Evolutionary conservation across 2,797 vertebrate species (phyloP), one percentile per base, ranked within the genome.

Genomic region (Bucorvus abyssinicus): DNA sequence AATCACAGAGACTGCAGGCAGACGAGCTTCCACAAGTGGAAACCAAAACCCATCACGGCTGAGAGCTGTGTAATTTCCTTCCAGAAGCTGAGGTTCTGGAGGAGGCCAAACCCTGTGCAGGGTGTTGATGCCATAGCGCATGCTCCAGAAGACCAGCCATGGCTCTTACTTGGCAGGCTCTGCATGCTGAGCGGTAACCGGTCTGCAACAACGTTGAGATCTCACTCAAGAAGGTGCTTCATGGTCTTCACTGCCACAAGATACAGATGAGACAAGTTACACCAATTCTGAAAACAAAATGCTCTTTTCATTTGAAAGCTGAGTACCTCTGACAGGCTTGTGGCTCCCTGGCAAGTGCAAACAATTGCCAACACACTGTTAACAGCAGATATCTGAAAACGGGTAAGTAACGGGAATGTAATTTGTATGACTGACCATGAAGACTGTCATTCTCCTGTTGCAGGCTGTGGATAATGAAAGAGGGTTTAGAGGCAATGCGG

Each of bases 41-140:
- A 69, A 12, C 17, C 55, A 44, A 47, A 68, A 29, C 45, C 42
- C 63, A 67, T 6, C 29, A 38, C 26, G 36, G 5, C 23, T 16
- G 0, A 38, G 40, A 84, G 38, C 67, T 69, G 36, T 3, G 38
- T 4, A 3, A 42, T 44, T 15, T 34, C 44, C 50, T 65, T 21
- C 3, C 23, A 49, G 38, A 67, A 55, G 45, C 11, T 47, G 42
- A 44, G 57, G 44, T 7, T 22, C 36, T 2, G 0, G 50, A 63
- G n/a, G 22, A 70, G 59, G 27, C 38, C 71, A 68, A 61, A 26
- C 34, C 45, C 60, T 4, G 10, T 13, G 3, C 1, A 12, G 24
- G 29, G 47, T 29, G 53, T 2, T 1, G 1, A 8, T 1, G 1
- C 1, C 4, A 32, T 1, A 24, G 44, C 2, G 45, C 10, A 56